phyloP scores from a whole-genome alignment of 2,113 vertebrate genomes.

The Myotis davidii region DNA sequence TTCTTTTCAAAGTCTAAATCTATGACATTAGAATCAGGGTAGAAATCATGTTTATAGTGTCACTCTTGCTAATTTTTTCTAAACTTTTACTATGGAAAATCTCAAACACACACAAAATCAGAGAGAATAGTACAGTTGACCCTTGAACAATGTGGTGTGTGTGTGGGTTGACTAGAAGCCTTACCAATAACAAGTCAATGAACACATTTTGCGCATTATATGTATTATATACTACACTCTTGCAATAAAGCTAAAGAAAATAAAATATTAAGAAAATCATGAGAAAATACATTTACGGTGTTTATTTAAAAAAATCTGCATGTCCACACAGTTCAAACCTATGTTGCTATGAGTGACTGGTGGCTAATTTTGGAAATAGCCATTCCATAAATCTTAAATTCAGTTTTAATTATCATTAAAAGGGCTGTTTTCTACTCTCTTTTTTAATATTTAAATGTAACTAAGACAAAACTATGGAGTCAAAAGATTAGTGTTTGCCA shows the following conservation, averaged over 20 bases:
- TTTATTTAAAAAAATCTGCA: not conserved
- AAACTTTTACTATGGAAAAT: conserved; percentile 25
- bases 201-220: not conserved
- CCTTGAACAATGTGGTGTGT: not conserved
- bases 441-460: not conserved
- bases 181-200: not conserved
- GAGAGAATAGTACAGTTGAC: not conserved
- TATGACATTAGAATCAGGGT: not conserved
- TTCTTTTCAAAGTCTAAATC: not conserved
- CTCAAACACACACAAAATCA: not conserved
- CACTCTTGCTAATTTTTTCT: not conserved
- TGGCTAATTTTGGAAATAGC: not conserved
- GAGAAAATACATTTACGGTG: not conserved
- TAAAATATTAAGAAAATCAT: not conserved
- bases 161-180: not conserved
- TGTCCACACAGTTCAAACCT: not conserved
- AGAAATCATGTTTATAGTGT: not conserved
- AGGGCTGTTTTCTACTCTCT: not conserved
- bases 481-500: not conserved
- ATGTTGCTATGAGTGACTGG: not conserved
- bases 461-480: not conserved
- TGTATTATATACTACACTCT: not conserved
- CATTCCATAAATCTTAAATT: conserved; percentile 4
- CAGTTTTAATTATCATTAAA: not conserved
- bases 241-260: not conserved